Conservation (phyloP, 2,888 invertebrate genomes). For the Drosophila emarginata region DNA sequence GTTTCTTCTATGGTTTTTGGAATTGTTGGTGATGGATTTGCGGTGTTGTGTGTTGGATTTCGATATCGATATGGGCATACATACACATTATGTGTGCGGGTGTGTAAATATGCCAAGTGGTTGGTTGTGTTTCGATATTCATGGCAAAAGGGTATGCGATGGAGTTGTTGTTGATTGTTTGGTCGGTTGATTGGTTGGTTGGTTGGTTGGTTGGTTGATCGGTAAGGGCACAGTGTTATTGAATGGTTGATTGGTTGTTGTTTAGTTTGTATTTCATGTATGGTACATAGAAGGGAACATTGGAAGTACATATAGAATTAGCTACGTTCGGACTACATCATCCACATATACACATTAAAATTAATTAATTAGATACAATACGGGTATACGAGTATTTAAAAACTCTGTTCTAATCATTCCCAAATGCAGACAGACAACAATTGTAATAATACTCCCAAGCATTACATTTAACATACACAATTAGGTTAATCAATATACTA, state of each 20-base stretch:
- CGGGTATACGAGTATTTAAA: background rate
- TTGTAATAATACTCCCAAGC: background rate
- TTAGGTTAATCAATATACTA: background rate
- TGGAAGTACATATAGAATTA: slow-evolving; percentile 59
- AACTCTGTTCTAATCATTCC: slow-evolving; percentile 1
- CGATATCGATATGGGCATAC: slow-evolving; percentile 32
- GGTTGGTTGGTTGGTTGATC: slow-evolving; percentile 30
- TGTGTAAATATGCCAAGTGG: slow-evolving; percentile 30
- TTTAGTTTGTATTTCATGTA: slow-evolving; percentile 48
- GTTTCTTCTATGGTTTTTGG: slow-evolving; percentile 83
- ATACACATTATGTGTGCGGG: slow-evolving; percentile 22
- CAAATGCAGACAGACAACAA: slow-evolving; percentile 1
- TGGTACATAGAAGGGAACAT: slow-evolving; percentile 62
- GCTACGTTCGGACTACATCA: slow-evolving; percentile 33
- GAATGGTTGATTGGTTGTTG: slow-evolving; percentile 31
- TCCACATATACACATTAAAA: slow-evolving; percentile 11
- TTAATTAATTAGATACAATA: slow-evolving; percentile 1
- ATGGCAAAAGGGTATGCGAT: slow-evolving; percentile 49
- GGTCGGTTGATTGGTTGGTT: slow-evolving; percentile 32
- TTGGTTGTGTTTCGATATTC: background rate
- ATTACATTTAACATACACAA: background rate
- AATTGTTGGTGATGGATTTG: slow-evolving; percentile 27
- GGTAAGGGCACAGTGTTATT: slow-evolving; percentile 33
- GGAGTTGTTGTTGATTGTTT: slow-evolving; percentile 38
- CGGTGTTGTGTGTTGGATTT: slow-evolving; percentile 33